Evolutionary conservation across 2,797 vertebrate genomes (phyloP).

Genomic region (Phaenicophaeus curvirostris): DNA sequence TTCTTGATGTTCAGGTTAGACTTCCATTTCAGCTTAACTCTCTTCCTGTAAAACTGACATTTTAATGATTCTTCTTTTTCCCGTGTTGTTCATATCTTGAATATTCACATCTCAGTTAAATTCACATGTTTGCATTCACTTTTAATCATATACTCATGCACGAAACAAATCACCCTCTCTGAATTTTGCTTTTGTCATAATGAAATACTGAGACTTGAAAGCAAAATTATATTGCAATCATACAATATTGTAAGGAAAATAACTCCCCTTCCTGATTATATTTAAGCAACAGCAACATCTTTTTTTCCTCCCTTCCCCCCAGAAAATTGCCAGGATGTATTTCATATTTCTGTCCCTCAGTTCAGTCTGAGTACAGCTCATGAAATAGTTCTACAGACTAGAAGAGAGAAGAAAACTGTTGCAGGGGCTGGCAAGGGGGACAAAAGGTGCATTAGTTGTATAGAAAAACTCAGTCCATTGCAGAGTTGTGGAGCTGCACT

Average conservation of each 20-base stretch:
- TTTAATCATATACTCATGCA: background rate
- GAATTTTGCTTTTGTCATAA: background rate
- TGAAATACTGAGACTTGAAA: background rate
- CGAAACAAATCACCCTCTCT: background rate
- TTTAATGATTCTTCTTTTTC: background rate
- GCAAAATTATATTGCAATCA: background rate
- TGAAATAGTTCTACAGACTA: background rate
- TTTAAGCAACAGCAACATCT: background rate
- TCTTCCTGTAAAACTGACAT: background rate
- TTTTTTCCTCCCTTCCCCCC: background rate
- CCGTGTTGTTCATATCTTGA: background rate
- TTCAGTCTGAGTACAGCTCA: background rate
- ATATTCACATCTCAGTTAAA: background rate
- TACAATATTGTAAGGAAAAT: background rate
- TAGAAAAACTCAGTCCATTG: background rate
- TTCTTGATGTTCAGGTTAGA: background rate
- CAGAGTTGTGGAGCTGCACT: background rate
- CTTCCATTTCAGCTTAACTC: background rate
- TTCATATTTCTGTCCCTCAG: background rate
- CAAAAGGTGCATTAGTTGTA: background rate
- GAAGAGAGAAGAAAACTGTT: background rate
- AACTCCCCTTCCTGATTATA: background rate
- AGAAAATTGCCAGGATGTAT: background rate
- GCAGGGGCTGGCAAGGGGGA: background rate
- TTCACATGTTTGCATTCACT: background rate